These are phyloP conservation scores for Orestias chungarensis DNA, from an alignment of 2,797 vertebrate species.

Conservation along the genomic window DNA sequence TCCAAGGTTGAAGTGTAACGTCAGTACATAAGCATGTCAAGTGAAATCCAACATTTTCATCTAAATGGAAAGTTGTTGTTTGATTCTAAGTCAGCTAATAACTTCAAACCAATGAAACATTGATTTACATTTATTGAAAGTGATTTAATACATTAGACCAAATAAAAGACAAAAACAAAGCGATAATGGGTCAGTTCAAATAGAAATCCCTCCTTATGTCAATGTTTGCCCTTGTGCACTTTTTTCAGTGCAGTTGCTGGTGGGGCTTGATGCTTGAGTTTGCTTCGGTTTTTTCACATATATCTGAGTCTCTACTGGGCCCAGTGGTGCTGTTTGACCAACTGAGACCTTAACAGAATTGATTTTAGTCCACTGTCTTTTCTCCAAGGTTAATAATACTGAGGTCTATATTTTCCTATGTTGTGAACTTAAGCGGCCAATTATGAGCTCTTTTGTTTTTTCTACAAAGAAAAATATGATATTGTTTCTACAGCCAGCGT, in stretches of 20 bases:
- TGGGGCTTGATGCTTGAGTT: neutral
- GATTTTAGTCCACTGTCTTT: neutral
- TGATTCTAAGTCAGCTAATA: too few relatives aligned
- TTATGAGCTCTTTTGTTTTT: neutral
- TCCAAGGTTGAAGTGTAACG: too few relatives aligned
- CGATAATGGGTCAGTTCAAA: too few relatives aligned
- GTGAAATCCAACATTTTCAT: too few relatives aligned
- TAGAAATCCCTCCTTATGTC: too few relatives aligned
- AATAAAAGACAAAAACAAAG: too few relatives aligned
- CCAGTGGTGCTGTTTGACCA: neutral
- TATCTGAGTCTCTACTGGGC: neutral
- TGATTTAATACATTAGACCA: too few relatives aligned
- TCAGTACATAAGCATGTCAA: too few relatives aligned
- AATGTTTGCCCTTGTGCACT: too few relatives aligned
- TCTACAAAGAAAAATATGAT: neutral
- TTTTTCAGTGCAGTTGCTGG: neutral
- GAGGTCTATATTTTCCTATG: neutral
- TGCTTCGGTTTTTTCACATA: neutral
- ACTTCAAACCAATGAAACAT: too few relatives aligned
- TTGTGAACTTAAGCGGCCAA: neutral
- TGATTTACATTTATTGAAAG: too few relatives aligned
- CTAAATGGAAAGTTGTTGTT: too few relatives aligned
- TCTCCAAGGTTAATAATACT: neutral
- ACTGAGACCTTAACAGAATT: neutral
- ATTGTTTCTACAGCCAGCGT: neutral